A percentile compares a stretch with the other conserved stretches of the same genome.
phyloP scores from a whole-genome alignment of 2,888 invertebrate species.

The Pristionchus japonicus region DNA sequence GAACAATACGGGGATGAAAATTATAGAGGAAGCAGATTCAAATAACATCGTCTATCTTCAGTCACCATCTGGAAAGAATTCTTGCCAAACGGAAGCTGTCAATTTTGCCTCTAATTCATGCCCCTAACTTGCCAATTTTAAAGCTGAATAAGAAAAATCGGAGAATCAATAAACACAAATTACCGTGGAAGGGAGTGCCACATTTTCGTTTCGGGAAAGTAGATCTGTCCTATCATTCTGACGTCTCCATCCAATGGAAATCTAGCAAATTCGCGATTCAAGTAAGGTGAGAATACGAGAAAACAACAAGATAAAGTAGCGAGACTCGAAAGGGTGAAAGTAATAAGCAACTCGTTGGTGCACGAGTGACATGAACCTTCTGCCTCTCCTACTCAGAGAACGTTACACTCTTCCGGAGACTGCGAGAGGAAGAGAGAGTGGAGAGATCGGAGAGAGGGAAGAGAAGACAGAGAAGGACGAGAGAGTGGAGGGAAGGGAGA shows the following conservation, averaged over 20 bases:
- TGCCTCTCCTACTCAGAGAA: slow-evolving; percentile 1
- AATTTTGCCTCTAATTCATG: too few species aligned
- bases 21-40: too few species aligned
- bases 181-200: slow-evolving; percentile 37
- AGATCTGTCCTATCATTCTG: background rate
- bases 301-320: background rate
- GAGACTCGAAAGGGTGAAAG: background rate
- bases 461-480: slow-evolving; percentile 14
- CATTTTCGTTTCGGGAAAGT: slow-evolving; percentile 35
- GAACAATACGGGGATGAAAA: too few species aligned
- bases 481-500: slow-evolving; percentile 2
- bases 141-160: too few species aligned
- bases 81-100: too few species aligned
- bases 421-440: slow-evolving; percentile 30
- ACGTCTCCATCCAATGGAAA: background rate
- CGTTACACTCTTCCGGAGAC: background rate
- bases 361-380: slow-evolving; percentile 24
- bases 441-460: slow-evolving; percentile 14
- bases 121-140: too few species aligned
- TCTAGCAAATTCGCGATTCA: background rate
- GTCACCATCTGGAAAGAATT: too few species aligned
- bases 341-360: slow-evolving; percentile 7
- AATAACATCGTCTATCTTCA: too few species aligned
- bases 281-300: background rate
- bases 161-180: too few species aligned